Conservation (phyloP, 2,888 invertebrate species). For the Adelognathus sp. region DNA sequence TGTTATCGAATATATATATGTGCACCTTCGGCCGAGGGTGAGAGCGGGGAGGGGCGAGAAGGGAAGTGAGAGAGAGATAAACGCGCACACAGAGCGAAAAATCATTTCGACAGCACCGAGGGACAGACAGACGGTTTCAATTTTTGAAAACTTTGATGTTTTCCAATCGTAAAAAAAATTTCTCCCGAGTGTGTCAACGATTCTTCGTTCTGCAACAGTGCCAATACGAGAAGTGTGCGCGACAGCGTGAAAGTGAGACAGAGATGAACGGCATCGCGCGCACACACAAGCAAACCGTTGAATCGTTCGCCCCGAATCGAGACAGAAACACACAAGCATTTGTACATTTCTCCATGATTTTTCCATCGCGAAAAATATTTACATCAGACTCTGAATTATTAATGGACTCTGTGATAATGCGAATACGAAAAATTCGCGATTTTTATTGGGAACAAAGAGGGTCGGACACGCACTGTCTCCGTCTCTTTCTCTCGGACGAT, state of each 20-base stretch:
- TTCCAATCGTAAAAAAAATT: too few relatives aligned
- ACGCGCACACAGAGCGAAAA: too few relatives aligned
- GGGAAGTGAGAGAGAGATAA: too few relatives aligned
- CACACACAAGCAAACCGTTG: background rate
- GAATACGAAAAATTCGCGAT: background rate
- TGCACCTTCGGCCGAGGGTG: background rate
- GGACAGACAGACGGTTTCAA: too few relatives aligned
- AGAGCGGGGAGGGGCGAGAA: background rate
- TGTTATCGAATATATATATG: conserved; percentile 3
- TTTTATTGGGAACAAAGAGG: conserved; percentile 30
- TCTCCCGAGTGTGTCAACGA: too few relatives aligned
- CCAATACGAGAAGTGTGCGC: too few relatives aligned
- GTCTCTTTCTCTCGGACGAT: too few relatives aligned
- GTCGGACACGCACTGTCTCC: conserved; percentile 15
- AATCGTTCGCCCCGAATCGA: background rate
- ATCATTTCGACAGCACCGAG: too few relatives aligned
- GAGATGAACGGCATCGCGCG: too few relatives aligned
- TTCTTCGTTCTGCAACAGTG: too few relatives aligned
- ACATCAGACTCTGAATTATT: background rate
- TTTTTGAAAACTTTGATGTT: too few relatives aligned
- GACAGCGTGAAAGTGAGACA: too few relatives aligned
- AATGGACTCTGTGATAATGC: background rate
- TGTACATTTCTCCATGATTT: background rate
- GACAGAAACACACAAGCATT: background rate
- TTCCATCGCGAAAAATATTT: background rate